Conservation (phyloP, 1,140 invertebrate species). For the Orius insidiosus region DNA sequence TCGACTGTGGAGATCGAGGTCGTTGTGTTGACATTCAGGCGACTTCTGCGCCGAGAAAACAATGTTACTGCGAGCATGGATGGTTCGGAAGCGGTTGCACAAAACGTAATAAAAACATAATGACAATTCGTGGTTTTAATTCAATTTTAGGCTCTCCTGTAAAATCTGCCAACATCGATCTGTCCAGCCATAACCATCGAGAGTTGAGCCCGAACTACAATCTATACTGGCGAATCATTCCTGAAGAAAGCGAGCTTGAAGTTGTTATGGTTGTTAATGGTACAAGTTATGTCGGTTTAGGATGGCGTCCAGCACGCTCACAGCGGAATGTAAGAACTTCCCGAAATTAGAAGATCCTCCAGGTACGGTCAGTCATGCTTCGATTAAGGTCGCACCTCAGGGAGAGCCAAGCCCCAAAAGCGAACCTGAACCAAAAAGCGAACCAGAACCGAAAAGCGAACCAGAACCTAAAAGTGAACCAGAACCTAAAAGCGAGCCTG, state of each 20-base stretch:
- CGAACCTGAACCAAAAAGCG: slow-evolving; percentile 28
- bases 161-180: slow-evolving; percentile 42
- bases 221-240: slow-evolving; percentile 67
- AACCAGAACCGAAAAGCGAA: slow-evolving; percentile 28
- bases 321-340: slow-evolving; percentile 55
- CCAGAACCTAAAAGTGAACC: slow-evolving; percentile 26
- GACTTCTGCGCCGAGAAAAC: slow-evolving; percentile 58
- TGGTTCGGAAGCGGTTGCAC: slow-evolving; percentile 66
- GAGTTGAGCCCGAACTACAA: slow-evolving; percentile 52
- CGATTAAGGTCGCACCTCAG: slow-evolving; percentile 26
- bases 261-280: slow-evolving; percentile 66
- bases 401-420: slow-evolving; percentile 27
- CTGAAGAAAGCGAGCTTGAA: slow-evolving; percentile 66
- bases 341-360: slow-evolving; percentile 32
- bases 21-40: slow-evolving; percentile 63
- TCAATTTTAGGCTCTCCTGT: slow-evolving; percentile 38
- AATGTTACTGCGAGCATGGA: slow-evolving; percentile 77
- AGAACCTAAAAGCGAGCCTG: slow-evolving; percentile 25
- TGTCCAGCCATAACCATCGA: slow-evolving; percentile 45
- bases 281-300: slow-evolving; percentile 68
- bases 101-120: slow-evolving; percentile 26
- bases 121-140: not conserved
- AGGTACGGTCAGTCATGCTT: slow-evolving; percentile 22
- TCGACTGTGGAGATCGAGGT: slow-evolving; percentile 69
- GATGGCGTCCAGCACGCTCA: slow-evolving; percentile 61